Conservation (phyloP, 2,113 vertebrate species). For the Origma solitaria region DNA sequence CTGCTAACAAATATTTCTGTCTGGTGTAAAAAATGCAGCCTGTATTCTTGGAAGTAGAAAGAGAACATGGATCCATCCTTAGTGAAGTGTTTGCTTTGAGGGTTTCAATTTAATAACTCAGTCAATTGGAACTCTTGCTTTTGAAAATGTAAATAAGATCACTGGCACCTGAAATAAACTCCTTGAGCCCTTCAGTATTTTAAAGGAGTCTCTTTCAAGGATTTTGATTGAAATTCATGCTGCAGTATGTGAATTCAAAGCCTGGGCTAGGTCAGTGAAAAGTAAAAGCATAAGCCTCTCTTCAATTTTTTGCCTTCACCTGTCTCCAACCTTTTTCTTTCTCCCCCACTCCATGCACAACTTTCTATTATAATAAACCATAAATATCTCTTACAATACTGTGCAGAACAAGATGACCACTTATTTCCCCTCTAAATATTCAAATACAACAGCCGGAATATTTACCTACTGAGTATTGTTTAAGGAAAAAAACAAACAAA, state of each 20-base stretch:
- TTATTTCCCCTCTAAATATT: background rate
- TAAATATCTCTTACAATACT: background rate
- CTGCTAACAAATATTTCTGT: background rate
- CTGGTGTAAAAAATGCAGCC: background rate
- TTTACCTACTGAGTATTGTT: background rate
- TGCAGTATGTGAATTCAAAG: background rate
- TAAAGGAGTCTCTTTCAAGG: background rate
- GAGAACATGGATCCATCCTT: background rate
- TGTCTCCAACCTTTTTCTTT: background rate
- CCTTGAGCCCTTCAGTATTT: background rate
- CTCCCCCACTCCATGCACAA: background rate
- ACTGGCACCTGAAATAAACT: background rate
- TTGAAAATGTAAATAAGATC: conserved; percentile 33
- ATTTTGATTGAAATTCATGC: background rate
- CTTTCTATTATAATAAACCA: background rate
- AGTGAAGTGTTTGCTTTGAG: background rate
- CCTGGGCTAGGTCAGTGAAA: background rate
- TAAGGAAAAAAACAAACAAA: no score
- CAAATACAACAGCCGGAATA: background rate
- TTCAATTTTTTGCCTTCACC: background rate
- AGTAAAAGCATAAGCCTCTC: background rate
- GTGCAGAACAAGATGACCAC: background rate
- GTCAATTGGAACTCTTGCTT: background rate
- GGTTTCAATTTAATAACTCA: conserved; percentile 15
- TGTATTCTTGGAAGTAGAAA: background rate